Evolutionary conservation across 2,113 vertebrate species (phyloP), one percentile per base, ranked within the genome.

Genomic region (Heterocephalus glaber): DNA sequence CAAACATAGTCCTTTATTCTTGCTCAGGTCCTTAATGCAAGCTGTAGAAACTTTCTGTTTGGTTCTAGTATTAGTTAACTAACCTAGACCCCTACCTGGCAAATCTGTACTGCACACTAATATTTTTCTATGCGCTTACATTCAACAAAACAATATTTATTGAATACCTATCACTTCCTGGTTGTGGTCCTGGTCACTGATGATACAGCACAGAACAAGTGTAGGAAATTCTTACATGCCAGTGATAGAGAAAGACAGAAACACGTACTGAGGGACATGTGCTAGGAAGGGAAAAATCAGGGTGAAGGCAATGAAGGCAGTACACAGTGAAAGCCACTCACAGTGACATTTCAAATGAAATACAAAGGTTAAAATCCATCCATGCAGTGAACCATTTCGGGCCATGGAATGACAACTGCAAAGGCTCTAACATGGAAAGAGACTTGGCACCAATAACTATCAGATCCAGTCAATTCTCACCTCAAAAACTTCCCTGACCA

Each of bases 391-490:
- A 19, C 16, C 7, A 13, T 12, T 52, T 70, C 2, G 0, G 33
- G 26, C 16, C 24, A 7, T 28, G n/a, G 13, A 89, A 17, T 16
- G 68, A 60, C 7, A 85, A 22, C 3, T 7, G 26, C 35, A 11
- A 44, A 83, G 83, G 70, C 17, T 79, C 47, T 44, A 68, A 72
- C 24, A 90, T 20, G 22, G 7, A 17, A 90, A 86, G 60, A 26
- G 17, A 77, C 22, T 35, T 47, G 61, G 44, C n/a, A 74, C 56
- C 54, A 26, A 2, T 86, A 26, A 94, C 38, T 85, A 54, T 52
- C 52, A 96, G n/a, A 89, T 44, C 26, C 70, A 83, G 68, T 93
- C 83, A 94, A 95, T 56, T 79, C 1, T 20, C n/a, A 82, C 22
- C n/a, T 79, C 86, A 54, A 65, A 95, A 93, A 74, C 13, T 3